Conservation (phyloP, 2,888 invertebrate genomes). For the Erebia palarica region DNA sequence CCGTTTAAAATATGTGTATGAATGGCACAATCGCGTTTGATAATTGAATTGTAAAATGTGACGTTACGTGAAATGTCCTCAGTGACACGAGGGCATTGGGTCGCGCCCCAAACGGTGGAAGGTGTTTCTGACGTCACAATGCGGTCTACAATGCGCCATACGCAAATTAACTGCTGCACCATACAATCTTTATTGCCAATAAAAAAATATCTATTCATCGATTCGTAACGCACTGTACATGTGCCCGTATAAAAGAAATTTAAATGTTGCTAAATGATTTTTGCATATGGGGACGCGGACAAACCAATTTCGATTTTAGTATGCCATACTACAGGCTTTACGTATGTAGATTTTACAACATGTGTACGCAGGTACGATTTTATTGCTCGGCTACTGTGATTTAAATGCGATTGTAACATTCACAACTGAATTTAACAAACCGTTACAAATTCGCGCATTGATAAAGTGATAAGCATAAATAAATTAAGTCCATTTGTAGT, state of each 20-base stretch:
- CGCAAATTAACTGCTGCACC: slow-evolving; percentile 76
- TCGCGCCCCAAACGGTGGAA: slow-evolving; percentile 68
- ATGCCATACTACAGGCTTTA: slow-evolving; percentile 39
- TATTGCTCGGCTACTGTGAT: slow-evolving; percentile 43
- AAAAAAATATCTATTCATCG: slow-evolving; percentile 69
- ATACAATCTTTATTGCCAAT: slow-evolving; percentile 77
- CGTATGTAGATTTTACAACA: slow-evolving; percentile 54
- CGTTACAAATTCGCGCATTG: slow-evolving; percentile 61
- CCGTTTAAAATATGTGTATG: slow-evolving; percentile 44
- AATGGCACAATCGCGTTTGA: slow-evolving; percentile 46
- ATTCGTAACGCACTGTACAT: slow-evolving; percentile 70
- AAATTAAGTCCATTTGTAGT: slow-evolving; percentile 36
- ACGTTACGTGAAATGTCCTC: slow-evolving; percentile 41
- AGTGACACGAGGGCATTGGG: slow-evolving; percentile 64
- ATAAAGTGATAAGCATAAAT: slow-evolving; percentile 45
- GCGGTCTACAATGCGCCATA: slow-evolving; percentile 74
- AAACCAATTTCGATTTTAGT: slow-evolving; percentile 36
- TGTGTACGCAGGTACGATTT: slow-evolving; percentile 48
- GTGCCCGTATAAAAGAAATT: slow-evolving; percentile 71
- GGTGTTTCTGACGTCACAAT: slow-evolving; percentile 61
- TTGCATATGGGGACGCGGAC: slow-evolving; percentile 70
- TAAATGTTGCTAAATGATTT: slow-evolving; percentile 79
- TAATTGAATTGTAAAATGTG: slow-evolving; percentile 58
- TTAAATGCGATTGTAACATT: slow-evolving; percentile 64
- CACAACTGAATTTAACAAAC: slow-evolving; percentile 68